Percentiles rank a stretch among this genome's conserved stretches.
phyloP scores from a whole-genome alignment of 2,113 vertebrate genomes.

The Cottus gobio region DNA sequence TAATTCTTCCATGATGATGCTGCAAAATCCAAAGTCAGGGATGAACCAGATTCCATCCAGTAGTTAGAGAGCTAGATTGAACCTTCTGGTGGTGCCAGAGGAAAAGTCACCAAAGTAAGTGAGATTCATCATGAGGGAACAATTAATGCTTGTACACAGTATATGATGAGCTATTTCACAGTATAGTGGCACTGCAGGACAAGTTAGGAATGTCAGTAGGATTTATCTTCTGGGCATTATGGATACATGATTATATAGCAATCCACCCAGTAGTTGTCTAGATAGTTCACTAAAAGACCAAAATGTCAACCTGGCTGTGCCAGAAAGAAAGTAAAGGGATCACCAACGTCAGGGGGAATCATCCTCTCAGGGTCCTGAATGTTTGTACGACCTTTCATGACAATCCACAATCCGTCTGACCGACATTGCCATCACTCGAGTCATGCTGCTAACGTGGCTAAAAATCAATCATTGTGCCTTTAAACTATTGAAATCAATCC shows the following conservation, averaged over 20 bases:
- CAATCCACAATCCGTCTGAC: neutral
- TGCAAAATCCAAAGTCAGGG: neutral
- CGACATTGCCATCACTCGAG: no score
- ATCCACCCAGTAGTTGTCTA: no score
- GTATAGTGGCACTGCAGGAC: no score
- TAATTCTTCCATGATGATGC: neutral
- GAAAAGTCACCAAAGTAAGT: neutral
- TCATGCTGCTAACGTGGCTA: neutral
- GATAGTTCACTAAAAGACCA: no score
- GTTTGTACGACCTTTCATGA: neutral
- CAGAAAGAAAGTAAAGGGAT: no score
- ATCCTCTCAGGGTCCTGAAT: neutral
- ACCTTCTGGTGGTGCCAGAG: neutral
- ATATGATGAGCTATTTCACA: no score
- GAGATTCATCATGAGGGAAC: neutral
- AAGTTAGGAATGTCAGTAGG: no score
- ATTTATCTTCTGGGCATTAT: no score
- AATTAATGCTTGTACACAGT: no score
- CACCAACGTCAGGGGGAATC: no score
- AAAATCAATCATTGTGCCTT: neutral
- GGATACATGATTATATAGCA: no score
- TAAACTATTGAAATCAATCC: neutral
- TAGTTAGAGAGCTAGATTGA: neutral
- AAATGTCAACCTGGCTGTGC: no score
- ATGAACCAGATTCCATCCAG: neutral